Evolutionary conservation across 30 jellyfish, hydroid and myxozoan species (phyloP), one percentile per base, ranked within the genome.

Genomic region (Aurelia aurita complex sp. Pacific): DNA sequence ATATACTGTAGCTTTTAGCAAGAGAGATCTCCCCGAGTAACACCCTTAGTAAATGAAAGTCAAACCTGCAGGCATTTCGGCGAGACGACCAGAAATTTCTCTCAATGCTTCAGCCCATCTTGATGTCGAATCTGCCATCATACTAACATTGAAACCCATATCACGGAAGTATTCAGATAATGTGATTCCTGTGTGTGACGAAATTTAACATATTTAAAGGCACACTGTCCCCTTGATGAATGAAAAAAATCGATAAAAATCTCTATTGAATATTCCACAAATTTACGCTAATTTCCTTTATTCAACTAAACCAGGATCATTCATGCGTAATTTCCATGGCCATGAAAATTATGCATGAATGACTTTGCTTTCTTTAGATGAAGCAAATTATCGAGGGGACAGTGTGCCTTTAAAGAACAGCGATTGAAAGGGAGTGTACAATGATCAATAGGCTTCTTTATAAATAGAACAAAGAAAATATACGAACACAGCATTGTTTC

Each of bases 41-140:
- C 52, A 1, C 52, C 40, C 34, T 17, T 4, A 42, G 34, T 2
- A 55, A 51, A 72, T 23, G 33, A 59, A 0, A 4, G 13, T 46
- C 77, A 10, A 54, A 88, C 96, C 97, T 13, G 99, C 99, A 60
- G 99, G 99, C 99, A 96, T 96, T 96, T 96, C 99, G 35, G 98
- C 99, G 4, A 96, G 77, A 85, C 99, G 98, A 69, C 99, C 99
- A 59, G 99, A 96, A 63, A 96, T 96, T 78, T 96, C 99, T 46
- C 99, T 92, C 74, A 96, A 79, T 10, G 99, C 99, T 64, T 96
- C 99, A 61, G 99, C 99, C 99, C 99, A 96, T 65, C 99, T 96
- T 42, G 99, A 96, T 2, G 99, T 96, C 12, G 99, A 96, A 82
- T 96, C 99, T 32, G 99, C 99, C 99, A 96, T 96, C 99, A 96